These are phyloP conservation scores for Nothobranchius furzeri DNA, from an alignment of 2,113 vertebrate species.

Conservation along the genomic window DNA sequence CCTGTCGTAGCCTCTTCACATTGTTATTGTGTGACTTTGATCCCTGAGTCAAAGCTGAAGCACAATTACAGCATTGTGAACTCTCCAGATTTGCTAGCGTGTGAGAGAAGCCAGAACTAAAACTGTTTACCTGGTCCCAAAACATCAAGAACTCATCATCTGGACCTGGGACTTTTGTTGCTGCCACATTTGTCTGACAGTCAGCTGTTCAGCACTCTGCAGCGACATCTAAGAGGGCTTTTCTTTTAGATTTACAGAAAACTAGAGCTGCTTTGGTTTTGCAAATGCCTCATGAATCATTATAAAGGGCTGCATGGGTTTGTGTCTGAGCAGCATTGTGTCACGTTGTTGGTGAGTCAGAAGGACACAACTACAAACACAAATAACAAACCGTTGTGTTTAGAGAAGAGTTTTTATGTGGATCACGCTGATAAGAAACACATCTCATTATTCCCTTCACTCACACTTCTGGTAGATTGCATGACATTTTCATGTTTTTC, in stretches of 20 bases:
- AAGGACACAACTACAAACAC: constrained; percentile 22
- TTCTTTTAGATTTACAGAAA: constrained; percentile 43
- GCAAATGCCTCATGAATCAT: constrained; percentile 51
- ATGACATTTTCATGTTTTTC: constrained; percentile 13
- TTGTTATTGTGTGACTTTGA: constrained; percentile 51
- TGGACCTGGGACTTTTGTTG: constrained; percentile 14
- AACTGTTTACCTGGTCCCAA: constrained; percentile 18
- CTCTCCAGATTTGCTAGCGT: not conserved
- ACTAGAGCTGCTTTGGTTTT: constrained; percentile 38
- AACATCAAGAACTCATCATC: constrained; percentile 5
- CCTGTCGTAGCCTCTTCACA: constrained; percentile 14
- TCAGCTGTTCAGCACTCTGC: constrained; percentile 22
- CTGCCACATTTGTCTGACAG: constrained; percentile 14
- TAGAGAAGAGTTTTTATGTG: not conserved
- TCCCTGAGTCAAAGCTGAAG: constrained; percentile 41
- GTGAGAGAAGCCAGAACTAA: constrained; percentile 18
- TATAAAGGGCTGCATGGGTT: constrained; percentile 44
- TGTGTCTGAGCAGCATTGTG: constrained; percentile 40
- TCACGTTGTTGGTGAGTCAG: constrained; percentile 21
- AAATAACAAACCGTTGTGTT: not conserved
- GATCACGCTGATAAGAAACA: constrained; percentile 7
- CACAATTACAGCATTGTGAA: constrained; percentile 7
- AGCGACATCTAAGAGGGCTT: constrained; percentile 23
- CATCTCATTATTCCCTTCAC: not conserved
- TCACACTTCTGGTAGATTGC: not conserved